These are phyloP conservation scores for Hartigia nigra DNA, from an alignment of 2,888 invertebrate species.

Conservation along the genomic window DNA sequence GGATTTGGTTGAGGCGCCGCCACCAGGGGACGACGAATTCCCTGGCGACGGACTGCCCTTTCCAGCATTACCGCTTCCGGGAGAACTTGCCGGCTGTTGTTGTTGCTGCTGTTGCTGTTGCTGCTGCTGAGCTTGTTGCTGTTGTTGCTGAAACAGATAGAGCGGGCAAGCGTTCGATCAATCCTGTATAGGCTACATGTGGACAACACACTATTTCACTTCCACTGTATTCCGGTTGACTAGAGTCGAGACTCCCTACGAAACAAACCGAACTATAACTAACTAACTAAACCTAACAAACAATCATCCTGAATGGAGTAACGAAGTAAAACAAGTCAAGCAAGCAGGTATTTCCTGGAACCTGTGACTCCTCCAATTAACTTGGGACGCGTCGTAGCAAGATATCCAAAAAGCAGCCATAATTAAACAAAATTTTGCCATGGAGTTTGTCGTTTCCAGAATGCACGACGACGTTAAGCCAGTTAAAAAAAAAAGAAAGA, in stretches of 20 bases:
- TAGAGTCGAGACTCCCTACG: neutral
- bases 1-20: conserved; percentile 59
- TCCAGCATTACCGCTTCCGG: conserved; percentile 56
- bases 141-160: conserved; percentile 44
- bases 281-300: neutral
- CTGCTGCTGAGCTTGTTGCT: conserved; percentile 47
- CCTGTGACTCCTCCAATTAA: neutral
- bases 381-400: neutral
- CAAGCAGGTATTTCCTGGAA: neutral
- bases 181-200: neutral
- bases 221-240: neutral
- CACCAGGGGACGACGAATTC: conserved; percentile 57
- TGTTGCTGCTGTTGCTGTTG: conserved; percentile 50
- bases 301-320: neutral
- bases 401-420: neutral
- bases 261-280: neutral
- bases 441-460: neutral
- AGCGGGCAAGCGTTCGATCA: neutral
- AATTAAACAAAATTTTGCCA: neutral
- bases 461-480: neutral
- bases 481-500: neutral
- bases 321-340: neutral
- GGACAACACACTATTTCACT: neutral
- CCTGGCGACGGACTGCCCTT: conserved; percentile 58
- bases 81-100: conserved; percentile 57